phyloP scores from a whole-genome alignment of 2,797 vertebrate genomes.

The Melanotaenia pygmaea region DNA sequence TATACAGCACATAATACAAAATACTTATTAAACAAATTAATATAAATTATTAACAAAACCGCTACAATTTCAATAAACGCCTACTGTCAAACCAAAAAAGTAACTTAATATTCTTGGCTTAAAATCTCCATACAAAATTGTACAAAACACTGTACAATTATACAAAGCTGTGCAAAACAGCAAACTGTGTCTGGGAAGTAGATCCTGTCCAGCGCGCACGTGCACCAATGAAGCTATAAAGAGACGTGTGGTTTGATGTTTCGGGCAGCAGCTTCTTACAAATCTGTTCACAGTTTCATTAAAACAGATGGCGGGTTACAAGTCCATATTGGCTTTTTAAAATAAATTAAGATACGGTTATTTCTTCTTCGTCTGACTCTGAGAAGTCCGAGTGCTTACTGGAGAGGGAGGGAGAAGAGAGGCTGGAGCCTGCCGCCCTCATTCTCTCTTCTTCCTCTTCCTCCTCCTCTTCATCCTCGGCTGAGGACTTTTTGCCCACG shows the following conservation, averaged over 20 bases:
- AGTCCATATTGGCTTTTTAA: slow-evolving; percentile 18
- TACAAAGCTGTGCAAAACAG: slow-evolving; percentile 94
- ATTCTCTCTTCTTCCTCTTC: slow-evolving; percentile 72
- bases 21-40: slow-evolving; percentile 90
- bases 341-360: slow-evolving; percentile 91
- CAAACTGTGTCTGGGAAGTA: slow-evolving; percentile 82
- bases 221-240: slow-evolving; percentile 41
- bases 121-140: slow-evolving; percentile 95
- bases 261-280: slow-evolving; percentile 74
- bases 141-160: slow-evolving; percentile 95
- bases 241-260: slow-evolving; percentile 32
- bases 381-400: slow-evolving; percentile 96
- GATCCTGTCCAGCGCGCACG: slow-evolving; percentile 66
- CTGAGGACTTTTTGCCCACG: slow-evolving; percentile 90
- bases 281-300: slow-evolving; percentile 55
- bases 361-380: slow-evolving; percentile 93
- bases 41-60: slow-evolving; percentile 97
- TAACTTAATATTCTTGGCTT: slow-evolving; percentile 90
- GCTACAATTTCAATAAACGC: slow-evolving; percentile 86
- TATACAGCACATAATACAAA: slow-evolving; percentile 93
- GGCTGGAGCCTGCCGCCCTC: slow-evolving; percentile 78
- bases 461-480: slow-evolving; percentile 81
- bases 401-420: slow-evolving; percentile 87
- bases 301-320: slow-evolving; percentile 47
- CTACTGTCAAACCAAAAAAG: slow-evolving; percentile 67